Evolutionary conservation across 2,113 vertebrate genomes (phyloP).

Genomic region (Ploceus nigricollis): DNA sequence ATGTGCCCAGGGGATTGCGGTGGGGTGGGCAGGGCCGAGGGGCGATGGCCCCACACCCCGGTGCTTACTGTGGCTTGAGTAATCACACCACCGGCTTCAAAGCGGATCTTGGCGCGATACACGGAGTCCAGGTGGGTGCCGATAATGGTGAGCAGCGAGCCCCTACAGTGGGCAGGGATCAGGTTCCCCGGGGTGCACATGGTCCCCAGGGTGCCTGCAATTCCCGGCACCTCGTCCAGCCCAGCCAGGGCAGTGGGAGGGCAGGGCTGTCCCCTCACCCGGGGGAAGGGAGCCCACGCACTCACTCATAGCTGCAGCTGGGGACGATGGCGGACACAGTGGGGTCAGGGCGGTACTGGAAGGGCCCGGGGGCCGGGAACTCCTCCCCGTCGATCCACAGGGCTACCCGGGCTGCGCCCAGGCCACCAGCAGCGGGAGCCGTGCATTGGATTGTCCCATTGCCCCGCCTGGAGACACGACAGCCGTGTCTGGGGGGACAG

Average conservation of each 20-base stretch:
- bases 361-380: conserved; percentile 77
- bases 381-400: conserved; percentile 83
- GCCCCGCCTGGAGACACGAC: conserved; percentile 17
- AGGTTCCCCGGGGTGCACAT: neutral
- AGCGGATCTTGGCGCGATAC: conserved; percentile 59
- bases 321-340: conserved; percentile 75
- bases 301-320: conserved; percentile 82
- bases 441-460: conserved; percentile 44
- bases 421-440: neutral
- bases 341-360: conserved; percentile 85
- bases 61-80: neutral
- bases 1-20: neutral
- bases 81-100: neutral
- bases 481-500: accelerated
- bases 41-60: accelerated
- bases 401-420: conserved; percentile 13
- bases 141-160: conserved; percentile 80
- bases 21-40: neutral
- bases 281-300: neutral
- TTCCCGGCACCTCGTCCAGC: neutral
- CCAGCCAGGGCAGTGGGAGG: neutral
- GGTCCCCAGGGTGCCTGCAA: neutral
- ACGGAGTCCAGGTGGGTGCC: conserved; percentile 88
- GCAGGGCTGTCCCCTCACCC: neutral
- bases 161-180: conserved; percentile 62